A percentile compares a stretch with the other conserved stretches of the same genome.
Evolutionary conservation across 2,797 vertebrate genomes (phyloP).

Genomic region (Darevskia mixta): DNA sequence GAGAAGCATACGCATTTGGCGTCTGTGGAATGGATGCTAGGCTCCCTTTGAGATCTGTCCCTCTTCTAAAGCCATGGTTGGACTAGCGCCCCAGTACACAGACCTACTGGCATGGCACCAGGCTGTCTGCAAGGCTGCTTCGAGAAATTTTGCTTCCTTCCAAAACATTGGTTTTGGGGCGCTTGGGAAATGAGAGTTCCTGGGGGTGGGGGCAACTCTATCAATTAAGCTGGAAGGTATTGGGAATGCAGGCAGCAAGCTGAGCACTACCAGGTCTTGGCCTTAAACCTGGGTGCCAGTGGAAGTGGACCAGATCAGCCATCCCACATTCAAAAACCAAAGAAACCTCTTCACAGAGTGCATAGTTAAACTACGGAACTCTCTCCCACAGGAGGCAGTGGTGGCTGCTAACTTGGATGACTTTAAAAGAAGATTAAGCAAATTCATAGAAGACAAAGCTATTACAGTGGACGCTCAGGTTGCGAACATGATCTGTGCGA

Average conservation of each 20-base stretch:
- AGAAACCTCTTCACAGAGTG: no score
- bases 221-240: background rate
- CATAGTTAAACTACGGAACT: no score
- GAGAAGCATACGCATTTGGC: background rate
- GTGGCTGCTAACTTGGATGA: no score
- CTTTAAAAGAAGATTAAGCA: no score
- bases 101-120: background rate
- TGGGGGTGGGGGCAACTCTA: background rate
- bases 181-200: background rate
- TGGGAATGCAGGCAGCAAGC: background rate
- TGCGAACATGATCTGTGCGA: no score
- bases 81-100: background rate
- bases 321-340: no score
- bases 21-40: no score
- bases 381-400: no score
- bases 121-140: background rate
- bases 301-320: background rate
- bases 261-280: background rate
- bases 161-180: background rate
- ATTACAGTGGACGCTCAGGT: no score
- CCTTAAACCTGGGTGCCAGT: background rate
- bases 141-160: background rate
- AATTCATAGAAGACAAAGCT: no score
- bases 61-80: background rate
- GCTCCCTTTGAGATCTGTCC: background rate